Base-by-base conservation (phyloP, 1,140 invertebrate genomes). In the Cherax destructor region DNA sequence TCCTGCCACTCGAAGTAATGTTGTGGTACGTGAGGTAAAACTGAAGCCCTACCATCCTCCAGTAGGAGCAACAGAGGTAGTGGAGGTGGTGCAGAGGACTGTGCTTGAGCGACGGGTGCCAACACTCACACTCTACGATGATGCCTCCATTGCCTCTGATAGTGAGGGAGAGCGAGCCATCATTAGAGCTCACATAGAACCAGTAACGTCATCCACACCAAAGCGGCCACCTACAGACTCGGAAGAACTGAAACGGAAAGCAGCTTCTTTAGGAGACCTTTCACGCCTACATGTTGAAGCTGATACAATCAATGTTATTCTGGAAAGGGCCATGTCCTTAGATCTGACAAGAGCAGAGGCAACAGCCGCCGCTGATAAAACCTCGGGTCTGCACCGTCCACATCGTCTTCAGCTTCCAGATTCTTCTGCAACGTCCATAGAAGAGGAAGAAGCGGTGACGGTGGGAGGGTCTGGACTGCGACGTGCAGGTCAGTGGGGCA, bases 301-400 rank as follows among this genome's bases (percentile, higher is more conserved):
- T 92, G 77, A 94, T 94, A n/a, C 95, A 95, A 59, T 97, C 30
- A 93, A 69, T 72, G 74, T 79, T 11, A 90, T 96, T 47, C 94
- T 98, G 41, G 97, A 98, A 94, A 95, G 97, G 91, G 97, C 97
- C 0, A 97, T 97, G 93, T 98, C 97, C 92, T 94, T 98, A 16
- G 97, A 98, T 91, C 96, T 98, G 94, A 94, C 89, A 21, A 72
- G 89, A 24, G 83, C 83, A 4, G 77, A 88, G n/a, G 86, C 86
- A 78, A 88, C 86, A 7, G 80, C 86, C 56, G 96, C 96, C 21
- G 96, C 97, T 72, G 84, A 95, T 95, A 95, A 96, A 93, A 94
- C 95, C 94, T 65, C 86, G 24, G 65, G 59, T 18, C 76, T 92
- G 9, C 50, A 84, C 56, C 91, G 77, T 77, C 79, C 74, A 11